phyloP scores from a whole-genome alignment of 2,888 invertebrate species.

The Buathra laborator region DNA sequence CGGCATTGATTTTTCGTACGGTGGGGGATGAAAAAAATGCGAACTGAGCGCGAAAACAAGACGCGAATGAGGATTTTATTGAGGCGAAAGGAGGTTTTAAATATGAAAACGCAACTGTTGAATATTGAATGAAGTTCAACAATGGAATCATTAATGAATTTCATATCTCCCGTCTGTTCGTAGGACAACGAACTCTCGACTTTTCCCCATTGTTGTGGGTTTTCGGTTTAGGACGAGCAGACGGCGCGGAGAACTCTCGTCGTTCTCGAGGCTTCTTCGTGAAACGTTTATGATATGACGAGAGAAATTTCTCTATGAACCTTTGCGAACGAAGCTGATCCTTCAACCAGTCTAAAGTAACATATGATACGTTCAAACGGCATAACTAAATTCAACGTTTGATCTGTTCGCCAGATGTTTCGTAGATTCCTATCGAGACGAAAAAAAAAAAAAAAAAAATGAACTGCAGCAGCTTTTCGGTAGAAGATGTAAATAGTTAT shows the following conservation, averaged over 20 bases:
- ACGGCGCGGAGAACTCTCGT: slow-evolving; percentile 28
- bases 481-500: no score
- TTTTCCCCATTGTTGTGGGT: slow-evolving; percentile 40
- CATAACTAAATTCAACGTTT: slow-evolving; percentile 2
- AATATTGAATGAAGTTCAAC: background rate
- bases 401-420: slow-evolving; percentile 5
- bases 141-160: background rate
- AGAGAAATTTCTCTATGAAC: background rate
- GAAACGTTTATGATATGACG: background rate
- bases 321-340: slow-evolving; percentile 1
- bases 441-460: no score
- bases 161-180: background rate
- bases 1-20: no score
- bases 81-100: no score
- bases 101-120: background rate
- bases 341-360: slow-evolving; percentile 18
- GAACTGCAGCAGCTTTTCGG: no score
- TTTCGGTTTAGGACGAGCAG: slow-evolving; percentile 14
- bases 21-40: background rate
- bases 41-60: background rate
- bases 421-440: background rate
- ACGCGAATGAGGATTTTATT: background rate
- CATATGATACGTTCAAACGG: slow-evolving; percentile 4
- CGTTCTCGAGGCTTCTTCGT: slow-evolving; percentile 33
- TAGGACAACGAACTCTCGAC: slow-evolving; percentile 16